Base-by-base conservation (phyloP, 2,797 vertebrate species). In the Crenichthys baileyi region DNA sequence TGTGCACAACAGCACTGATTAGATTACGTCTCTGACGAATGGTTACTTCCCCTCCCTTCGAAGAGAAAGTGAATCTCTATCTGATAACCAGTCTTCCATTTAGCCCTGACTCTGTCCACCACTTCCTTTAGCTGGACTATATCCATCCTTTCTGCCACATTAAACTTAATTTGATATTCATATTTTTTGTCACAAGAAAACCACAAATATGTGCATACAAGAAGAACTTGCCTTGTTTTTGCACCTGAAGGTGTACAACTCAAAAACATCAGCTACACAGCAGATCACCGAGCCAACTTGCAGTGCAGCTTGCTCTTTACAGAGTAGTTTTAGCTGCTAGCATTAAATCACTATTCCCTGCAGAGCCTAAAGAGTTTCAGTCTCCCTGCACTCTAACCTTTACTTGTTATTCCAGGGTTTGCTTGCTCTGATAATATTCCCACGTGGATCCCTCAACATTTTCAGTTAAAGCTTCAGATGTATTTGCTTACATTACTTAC, bases 11-110 rank as follows among this genome's bases (percentile, higher is more conserved):
- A 91, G 85, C 90, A 90, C 86, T 94, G 90, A 95, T 94, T 93
- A 91, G 90, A 92, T 93, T 93, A 92, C 87, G 82, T 88, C 87
- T 83, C 85, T 94, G 93, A 94, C 93, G 93, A 95, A 94, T 93
- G 92, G 87, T 85, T 77, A 83, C 90, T 91, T 93, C 90, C 87
- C 92, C 92, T 93, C 93, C 93, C 89, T 88, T 56, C 80, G 84
- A 90, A 83, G 85, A 86, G 83, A 89, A 88, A 89, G 91, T 87
- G 91, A 92, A 93, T 94, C 92, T 94, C 94, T 93, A 92, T 94
- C 90, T 90, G 85, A 92, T 89, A 85, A 84, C 88, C 89, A 86
- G 79, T 92, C 83, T 87, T 91, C 87, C 91, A 84, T 93, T 80
- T 85, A 90, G 88, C 70, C 75, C 58, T 12, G 70, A 76, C 85